Percentiles rank a stretch among this genome's conserved stretches.
Conservation (phyloP, 2,888 invertebrate species). For the Hyles lineata region DNA sequence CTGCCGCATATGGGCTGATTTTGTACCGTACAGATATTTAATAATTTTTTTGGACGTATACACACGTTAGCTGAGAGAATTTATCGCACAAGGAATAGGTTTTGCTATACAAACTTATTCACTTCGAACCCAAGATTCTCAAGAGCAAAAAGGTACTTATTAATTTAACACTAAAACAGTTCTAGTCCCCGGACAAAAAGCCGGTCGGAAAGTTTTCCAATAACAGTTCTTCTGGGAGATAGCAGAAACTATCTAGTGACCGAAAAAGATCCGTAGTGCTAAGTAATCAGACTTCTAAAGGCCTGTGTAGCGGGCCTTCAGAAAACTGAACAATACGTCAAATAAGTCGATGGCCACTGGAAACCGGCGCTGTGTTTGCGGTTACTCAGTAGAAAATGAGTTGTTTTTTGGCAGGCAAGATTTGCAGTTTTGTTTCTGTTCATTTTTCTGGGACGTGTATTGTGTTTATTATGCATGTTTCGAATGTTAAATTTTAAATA, state of each 20-base stretch:
- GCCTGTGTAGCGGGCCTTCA: background rate
- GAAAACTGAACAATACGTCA: background rate
- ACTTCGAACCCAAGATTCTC: conserved; percentile 1
- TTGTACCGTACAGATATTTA: too few relatives aligned
- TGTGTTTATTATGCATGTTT: too few relatives aligned
- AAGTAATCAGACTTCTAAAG: conserved; percentile 11
- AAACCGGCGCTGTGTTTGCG: too few relatives aligned
- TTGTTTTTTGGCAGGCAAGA: too few relatives aligned
- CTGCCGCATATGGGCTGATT: too few relatives aligned
- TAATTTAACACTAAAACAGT: conserved; percentile 47
- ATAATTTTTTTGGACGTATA: too few relatives aligned
- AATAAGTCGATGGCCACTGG: too few relatives aligned
- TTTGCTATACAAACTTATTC: conserved; percentile 1
- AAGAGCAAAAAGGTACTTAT: conserved; percentile 35
- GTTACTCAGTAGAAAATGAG: too few relatives aligned
- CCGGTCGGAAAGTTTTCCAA: conserved; percentile 48
- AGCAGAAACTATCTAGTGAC: conserved; percentile 37
- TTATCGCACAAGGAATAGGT: background rate
- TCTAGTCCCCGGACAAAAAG: conserved; percentile 43
- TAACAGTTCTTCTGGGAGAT: conserved; percentile 45
- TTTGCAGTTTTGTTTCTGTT: too few relatives aligned
- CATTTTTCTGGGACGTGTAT: too few relatives aligned
- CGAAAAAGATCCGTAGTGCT: conserved; percentile 38
- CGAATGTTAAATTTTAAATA: too few relatives aligned
- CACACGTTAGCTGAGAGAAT: too few relatives aligned